Percentiles rank a stretch among this genome's conserved stretches.
Evolutionary conservation across 2,797 vertebrate species (phyloP).

Genomic region (Sandelia bainsii): DNA sequence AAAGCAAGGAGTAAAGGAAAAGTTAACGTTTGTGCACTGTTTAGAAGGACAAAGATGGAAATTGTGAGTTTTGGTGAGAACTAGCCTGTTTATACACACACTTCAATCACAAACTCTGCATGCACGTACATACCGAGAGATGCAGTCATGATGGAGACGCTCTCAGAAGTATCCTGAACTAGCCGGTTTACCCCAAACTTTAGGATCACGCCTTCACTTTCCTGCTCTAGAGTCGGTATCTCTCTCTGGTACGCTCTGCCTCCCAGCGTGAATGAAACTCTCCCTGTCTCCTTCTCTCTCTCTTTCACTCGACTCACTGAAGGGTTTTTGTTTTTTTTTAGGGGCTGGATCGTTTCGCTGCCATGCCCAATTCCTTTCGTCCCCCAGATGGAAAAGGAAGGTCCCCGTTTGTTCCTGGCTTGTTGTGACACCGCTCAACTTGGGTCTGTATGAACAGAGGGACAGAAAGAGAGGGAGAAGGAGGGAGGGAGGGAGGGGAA

Average conservation of each 20-base stretch:
- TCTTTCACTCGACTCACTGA: slow-evolving; percentile 28
- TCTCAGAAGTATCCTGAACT: slow-evolving; percentile 39
- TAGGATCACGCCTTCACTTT: slow-evolving; percentile 47
- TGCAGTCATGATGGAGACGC: slow-evolving; percentile 71
- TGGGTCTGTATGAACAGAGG: slow-evolving; percentile 76
- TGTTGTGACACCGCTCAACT: slow-evolving; percentile 69
- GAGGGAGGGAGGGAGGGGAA: slow-evolving; percentile 21
- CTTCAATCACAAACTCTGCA: background rate
- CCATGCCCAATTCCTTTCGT: slow-evolving; percentile 55
- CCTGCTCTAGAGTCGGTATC: slow-evolving; percentile 34
- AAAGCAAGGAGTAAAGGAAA: background rate
- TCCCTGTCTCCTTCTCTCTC: slow-evolving; percentile 44
- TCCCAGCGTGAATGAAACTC: slow-evolving; percentile 54
- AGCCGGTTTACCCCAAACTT: slow-evolving; percentile 18
- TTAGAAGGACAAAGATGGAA: background rate
- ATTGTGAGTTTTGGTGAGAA: background rate
- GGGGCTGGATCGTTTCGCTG: slow-evolving; percentile 34
- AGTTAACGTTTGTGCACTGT: background rate
- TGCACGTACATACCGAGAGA: slow-evolving; percentile 76
- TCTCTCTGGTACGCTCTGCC: slow-evolving; percentile 32
- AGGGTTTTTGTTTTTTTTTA: slow-evolving; percentile 21
- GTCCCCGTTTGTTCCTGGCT: slow-evolving; percentile 61
- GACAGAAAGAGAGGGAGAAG: slow-evolving; percentile 28
- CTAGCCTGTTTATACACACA: background rate
- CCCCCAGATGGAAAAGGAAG: slow-evolving; percentile 71